Evolutionary conservation across 2,113 vertebrate genomes (phyloP).

Genomic region (Epinephelus fuscoguttatus): DNA sequence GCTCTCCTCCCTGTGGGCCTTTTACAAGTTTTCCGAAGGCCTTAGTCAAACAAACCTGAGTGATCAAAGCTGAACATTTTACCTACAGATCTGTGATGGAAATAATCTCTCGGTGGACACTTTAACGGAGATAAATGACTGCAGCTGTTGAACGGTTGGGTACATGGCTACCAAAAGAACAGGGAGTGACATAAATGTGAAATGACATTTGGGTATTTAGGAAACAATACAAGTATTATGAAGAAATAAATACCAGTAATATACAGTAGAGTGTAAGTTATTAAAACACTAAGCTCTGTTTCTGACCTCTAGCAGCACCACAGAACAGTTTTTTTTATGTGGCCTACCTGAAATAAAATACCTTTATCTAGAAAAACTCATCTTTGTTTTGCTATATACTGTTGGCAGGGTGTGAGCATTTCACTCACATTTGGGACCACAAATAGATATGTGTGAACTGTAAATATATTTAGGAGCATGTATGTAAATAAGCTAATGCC

Average conservation of each 20-base stretch:
- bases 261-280: too few relatives aligned
- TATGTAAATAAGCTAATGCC: too few relatives aligned
- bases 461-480: too few relatives aligned
- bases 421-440: too few relatives aligned
- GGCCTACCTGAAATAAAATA: neutral
- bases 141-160: neutral
- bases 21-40: constrained; percentile 10
- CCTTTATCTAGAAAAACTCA: neutral
- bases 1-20: neutral
- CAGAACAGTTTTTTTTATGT: neutral
- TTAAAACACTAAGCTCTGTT: neutral
- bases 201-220: neutral
- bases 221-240: neutral
- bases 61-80: neutral
- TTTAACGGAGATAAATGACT: neutral
- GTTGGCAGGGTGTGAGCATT: too few relatives aligned
- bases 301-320: neutral
- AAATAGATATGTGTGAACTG: too few relatives aligned
- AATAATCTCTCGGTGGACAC: neutral
- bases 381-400: neutral
- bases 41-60: neutral
- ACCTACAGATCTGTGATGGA: neutral
- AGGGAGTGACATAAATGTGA: neutral
- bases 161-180: too few relatives aligned
- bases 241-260: neutral